These are phyloP conservation scores for Hypocryptadius cinnamomeus DNA, from an alignment of 2,113 vertebrate species.

Conservation along the genomic window DNA sequence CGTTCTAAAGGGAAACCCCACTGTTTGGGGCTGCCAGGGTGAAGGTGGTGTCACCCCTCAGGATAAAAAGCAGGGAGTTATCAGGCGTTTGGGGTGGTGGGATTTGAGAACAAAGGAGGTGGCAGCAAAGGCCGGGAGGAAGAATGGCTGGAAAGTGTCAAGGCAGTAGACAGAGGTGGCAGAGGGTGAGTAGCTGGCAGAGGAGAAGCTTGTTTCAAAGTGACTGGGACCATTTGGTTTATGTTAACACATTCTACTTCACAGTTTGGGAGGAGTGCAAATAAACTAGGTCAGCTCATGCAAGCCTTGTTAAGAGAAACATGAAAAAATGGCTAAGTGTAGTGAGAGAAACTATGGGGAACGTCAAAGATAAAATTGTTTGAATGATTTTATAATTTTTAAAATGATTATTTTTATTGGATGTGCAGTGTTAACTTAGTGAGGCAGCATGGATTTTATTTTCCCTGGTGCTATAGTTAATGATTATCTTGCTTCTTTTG, in stretches of 20 bases:
- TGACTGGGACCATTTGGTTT: constrained; percentile 54
- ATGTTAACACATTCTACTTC: constrained; percentile 55
- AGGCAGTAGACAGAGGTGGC: constrained; percentile 35
- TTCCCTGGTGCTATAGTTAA: not conserved
- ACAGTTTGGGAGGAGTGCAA: constrained; percentile 49
- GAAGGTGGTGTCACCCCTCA: not conserved
- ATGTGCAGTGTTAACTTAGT: not conserved
- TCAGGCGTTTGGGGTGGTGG: not conserved
- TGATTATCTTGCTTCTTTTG: not conserved
- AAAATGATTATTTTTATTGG: constrained; percentile 17
- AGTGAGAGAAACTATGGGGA: constrained; percentile 12
- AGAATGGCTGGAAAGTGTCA: constrained; percentile 9
- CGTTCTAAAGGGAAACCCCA: fast-evolving
- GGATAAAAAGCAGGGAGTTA: not conserved
- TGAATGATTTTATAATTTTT: constrained; percentile 4
- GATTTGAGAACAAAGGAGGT: not conserved
- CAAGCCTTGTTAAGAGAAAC: constrained; percentile 48
- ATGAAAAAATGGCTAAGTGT: constrained; percentile 14
- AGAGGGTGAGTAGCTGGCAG: constrained; percentile 32
- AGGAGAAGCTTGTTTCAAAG: constrained; percentile 31
- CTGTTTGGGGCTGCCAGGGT: not conserved
- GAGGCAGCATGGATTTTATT: not conserved
- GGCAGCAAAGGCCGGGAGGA: not conserved
- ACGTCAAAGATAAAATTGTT: not conserved
- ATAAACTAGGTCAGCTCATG: constrained; percentile 53